Evolutionary conservation across 2,797 vertebrate species (phyloP).

Genomic region (Poeciliopsis gracilis): DNA sequence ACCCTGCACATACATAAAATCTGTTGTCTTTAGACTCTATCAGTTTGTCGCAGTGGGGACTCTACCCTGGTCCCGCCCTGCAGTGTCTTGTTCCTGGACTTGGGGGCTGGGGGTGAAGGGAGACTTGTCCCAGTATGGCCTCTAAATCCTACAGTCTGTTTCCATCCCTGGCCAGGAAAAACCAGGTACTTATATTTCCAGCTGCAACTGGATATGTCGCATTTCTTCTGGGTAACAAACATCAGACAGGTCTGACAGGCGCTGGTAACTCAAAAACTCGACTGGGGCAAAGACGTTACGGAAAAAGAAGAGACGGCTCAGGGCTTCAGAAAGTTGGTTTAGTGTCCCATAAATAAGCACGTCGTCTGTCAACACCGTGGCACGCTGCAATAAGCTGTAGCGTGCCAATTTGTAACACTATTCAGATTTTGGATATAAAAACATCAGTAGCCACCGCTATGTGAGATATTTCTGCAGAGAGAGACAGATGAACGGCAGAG

Average conservation of each 20-base stretch:
- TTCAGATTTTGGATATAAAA: constrained; percentile 47
- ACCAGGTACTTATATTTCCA: constrained; percentile 61
- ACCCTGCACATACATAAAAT: background rate
- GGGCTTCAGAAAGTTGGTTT: constrained; percentile 59
- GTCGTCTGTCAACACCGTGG: constrained; percentile 63
- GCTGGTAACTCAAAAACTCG: constrained; percentile 47
- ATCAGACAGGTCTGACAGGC: constrained; percentile 49
- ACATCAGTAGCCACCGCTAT: constrained; percentile 51
- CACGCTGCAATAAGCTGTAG: constrained; percentile 40
- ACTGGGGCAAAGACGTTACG: constrained; percentile 29
- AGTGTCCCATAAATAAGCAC: constrained; percentile 69
- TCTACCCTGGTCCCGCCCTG: constrained; percentile 33
- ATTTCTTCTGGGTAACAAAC: constrained; percentile 68
- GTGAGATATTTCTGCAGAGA: constrained; percentile 22
- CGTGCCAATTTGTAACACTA: constrained; percentile 39
- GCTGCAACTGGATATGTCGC: constrained; percentile 69
- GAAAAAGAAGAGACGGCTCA: constrained; percentile 38
- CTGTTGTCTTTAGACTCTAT: constrained; percentile 26
- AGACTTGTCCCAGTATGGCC: constrained; percentile 44
- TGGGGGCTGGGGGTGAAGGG: constrained; percentile 21
- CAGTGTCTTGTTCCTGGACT: constrained; percentile 29
- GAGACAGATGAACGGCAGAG: constrained; percentile 8
- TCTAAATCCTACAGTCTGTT: constrained; percentile 58
- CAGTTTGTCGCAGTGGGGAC: constrained; percentile 23
- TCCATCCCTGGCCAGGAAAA: constrained; percentile 52